These are phyloP conservation scores for Morinoia aosen DNA, from an alignment of 2,888 invertebrate species.

Conservation along the genomic window DNA sequence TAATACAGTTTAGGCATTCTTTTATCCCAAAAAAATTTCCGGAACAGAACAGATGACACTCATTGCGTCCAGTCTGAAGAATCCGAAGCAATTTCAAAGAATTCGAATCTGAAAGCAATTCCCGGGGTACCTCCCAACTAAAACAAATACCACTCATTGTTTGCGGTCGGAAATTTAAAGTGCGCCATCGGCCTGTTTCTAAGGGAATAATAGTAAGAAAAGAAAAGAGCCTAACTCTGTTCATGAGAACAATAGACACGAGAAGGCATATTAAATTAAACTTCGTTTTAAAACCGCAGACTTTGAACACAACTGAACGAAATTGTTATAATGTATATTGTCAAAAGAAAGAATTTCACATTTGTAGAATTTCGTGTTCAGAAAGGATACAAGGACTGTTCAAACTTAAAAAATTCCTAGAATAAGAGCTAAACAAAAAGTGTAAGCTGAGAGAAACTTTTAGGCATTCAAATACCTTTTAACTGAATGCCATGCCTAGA, in stretches of 20 bases:
- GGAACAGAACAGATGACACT: neutral
- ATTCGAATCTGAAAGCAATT: neutral
- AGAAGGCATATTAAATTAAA: neutral
- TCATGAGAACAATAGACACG: neutral
- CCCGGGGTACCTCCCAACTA: neutral
- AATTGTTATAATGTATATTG: too few relatives aligned
- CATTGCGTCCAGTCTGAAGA: neutral
- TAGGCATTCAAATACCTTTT: too few relatives aligned
- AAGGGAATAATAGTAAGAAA: neutral
- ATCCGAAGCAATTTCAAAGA: neutral
- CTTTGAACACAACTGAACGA: neutral
- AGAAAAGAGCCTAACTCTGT: neutral
- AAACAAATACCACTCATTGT: conserved; percentile 8
- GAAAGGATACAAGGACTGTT: neutral
- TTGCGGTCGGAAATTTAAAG: neutral
- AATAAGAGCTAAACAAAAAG: too few relatives aligned
- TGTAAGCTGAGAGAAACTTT: too few relatives aligned
- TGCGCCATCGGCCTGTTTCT: neutral
- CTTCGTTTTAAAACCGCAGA: neutral
- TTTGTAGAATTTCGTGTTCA: neutral
- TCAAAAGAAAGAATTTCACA: neutral
- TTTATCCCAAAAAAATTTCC: neutral
- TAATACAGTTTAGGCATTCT: neutral
- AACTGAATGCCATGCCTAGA: too few relatives aligned
- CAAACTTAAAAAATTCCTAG: neutral